These are phyloP conservation scores for Smittia sp. DNA, from an alignment of 2,888 invertebrate genomes.

Conservation along the genomic window DNA sequence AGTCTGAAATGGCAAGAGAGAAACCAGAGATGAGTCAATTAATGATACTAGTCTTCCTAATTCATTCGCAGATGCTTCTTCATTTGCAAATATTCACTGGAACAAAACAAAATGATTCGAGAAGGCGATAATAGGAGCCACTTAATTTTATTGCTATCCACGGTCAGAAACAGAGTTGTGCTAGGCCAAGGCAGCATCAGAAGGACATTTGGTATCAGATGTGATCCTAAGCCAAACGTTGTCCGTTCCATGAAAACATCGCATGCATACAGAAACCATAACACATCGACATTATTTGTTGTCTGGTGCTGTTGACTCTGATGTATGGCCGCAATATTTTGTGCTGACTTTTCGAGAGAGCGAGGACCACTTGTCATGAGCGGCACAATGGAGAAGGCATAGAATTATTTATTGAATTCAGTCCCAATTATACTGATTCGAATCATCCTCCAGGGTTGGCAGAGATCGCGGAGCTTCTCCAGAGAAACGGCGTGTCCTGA, in stretches of 20 bases:
- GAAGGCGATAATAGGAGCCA: no score
- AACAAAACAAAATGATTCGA: no score
- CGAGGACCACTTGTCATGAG: not conserved
- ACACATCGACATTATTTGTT: not conserved
- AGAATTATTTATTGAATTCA: not conserved
- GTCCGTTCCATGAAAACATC: no score
- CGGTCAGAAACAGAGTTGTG: no score
- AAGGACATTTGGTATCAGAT: no score
- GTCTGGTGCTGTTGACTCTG: not conserved
- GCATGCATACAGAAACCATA: not conserved
- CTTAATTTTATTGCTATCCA: no score
- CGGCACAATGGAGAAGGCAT: not conserved
- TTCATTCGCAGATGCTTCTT: not conserved
- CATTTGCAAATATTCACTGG: no score
- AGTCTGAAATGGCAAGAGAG: conserved; percentile 61
- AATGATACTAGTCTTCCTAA: not conserved
- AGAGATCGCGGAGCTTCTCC: not conserved
- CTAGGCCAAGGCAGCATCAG: no score
- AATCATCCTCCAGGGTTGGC: not conserved
- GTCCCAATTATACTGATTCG: not conserved
- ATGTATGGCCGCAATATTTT: not conserved
- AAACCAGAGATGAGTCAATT: not conserved
- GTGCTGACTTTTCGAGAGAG: no score
- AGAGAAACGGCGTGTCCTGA: no score
- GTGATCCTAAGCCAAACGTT: no score